Base-by-base conservation (phyloP, 2,113 vertebrate genomes). In the Catharus fuscescens region DNA sequence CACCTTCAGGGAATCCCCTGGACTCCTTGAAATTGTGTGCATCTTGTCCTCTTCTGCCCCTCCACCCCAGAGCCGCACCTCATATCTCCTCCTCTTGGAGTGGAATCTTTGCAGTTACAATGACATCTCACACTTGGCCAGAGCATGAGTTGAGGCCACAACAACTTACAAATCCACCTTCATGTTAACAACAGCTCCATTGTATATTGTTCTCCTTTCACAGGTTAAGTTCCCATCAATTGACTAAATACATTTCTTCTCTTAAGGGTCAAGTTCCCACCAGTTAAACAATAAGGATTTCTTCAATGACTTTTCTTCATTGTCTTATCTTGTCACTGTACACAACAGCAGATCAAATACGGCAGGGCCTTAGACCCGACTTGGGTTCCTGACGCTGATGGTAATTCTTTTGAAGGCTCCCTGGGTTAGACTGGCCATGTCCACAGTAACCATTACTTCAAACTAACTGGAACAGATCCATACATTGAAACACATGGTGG, bases 21-120 rank as follows among this genome's bases (percentile, higher is more conserved):
- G 52, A 14, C 47, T 48, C 47, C 47, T 42, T 1, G 3, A 42
- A 72, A n/a, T 12, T 23, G 23, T 0, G 0, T n/a, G 52, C 31
- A 56, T 56, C 70, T 26, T 16, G 40, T 44, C 52, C 70, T 44
- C 25, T 44, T 56, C 52, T 56, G 21, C 31, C 23, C 50, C 31
- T 72, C 12, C 31, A 44, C 12, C 23, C 12, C 52, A 56, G 31
- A 56, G 20, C 31, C 38, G n/a, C 31, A 44, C 38, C 50, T 42
- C 23, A 6, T 56, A n/a, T 14, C 38, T 56, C 52, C 38, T 56
- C 52, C 52, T n/a, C 31, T n/a, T 56, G 31, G 23, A 44, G 40
- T 44, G 52, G 31, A 72, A 54, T 14, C 18, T 72, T 54, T 72
- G 31, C 52, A n/a, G 31, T n/a, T 56, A 14, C 7, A 1, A 38